Conservation (phyloP, 2,888 invertebrate species). For the Hydraecia micacea region DNA sequence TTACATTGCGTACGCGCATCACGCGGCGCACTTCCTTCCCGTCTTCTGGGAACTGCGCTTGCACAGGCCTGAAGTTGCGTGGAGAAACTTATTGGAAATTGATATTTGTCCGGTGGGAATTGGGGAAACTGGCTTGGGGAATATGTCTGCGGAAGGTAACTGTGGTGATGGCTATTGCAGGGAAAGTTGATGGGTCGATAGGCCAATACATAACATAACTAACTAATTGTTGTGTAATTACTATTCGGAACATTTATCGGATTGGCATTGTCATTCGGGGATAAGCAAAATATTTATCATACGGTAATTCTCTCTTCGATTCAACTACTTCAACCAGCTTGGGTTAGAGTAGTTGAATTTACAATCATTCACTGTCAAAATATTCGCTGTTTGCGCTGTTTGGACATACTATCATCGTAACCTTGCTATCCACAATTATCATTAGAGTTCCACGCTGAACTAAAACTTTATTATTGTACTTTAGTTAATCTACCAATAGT, state of each 20-base stretch:
- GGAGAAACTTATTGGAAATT: conserved; percentile 70
- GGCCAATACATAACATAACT: no score
- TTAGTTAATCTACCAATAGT: background rate
- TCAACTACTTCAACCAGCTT: background rate
- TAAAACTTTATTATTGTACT: background rate
- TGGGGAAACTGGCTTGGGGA: conserved; percentile 36
- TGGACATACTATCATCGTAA: background rate
- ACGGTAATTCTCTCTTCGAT: no score
- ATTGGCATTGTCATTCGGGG: no score
- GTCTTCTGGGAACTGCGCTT: conserved; percentile 78
- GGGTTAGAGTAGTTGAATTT: no score
- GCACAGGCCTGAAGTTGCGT: conserved; percentile 47
- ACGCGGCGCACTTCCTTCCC: conserved; percentile 84
- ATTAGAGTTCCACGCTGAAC: background rate
- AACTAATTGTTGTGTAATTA: background rate
- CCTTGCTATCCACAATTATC: background rate
- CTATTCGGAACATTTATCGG: background rate
- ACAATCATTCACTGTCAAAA: no score
- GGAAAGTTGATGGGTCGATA: conserved; percentile 13
- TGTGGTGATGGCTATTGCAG: background rate
- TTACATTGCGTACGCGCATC: conserved; percentile 77
- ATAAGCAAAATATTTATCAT: no score
- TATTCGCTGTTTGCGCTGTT: background rate
- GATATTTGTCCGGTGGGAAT: conserved; percentile 45
- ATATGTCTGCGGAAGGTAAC: background rate